These are phyloP conservation scores for Mylabris sibirica DNA, from an alignment of 2,888 invertebrate species.

Conservation along the genomic window DNA sequence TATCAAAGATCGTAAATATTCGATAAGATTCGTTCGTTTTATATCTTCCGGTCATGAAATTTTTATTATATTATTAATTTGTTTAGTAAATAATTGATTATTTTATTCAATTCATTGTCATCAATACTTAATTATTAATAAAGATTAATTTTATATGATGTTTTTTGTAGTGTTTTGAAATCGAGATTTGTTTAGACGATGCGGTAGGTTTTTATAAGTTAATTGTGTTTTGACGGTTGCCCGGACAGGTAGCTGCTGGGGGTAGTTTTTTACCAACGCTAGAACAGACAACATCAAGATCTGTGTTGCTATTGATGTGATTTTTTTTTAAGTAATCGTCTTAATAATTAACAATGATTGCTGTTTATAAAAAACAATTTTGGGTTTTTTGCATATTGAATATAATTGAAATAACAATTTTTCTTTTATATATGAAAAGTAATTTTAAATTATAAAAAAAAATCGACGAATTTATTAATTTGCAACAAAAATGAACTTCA, in stretches of 20 bases:
- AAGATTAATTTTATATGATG: neutral
- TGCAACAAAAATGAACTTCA: conserved; percentile 52
- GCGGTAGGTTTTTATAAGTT: neutral
- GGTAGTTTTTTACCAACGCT: neutral
- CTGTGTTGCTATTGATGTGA: neutral
- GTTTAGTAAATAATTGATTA: neutral
- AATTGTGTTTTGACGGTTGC: neutral
- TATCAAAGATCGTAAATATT: neutral
- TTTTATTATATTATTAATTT: neutral
- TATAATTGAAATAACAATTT: neutral
- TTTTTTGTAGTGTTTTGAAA: neutral
- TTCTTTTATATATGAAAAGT: neutral
- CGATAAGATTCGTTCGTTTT: neutral
- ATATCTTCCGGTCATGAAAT: neutral
- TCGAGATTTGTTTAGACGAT: neutral
- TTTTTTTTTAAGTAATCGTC: neutral
- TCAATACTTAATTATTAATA: neutral
- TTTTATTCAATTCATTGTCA: neutral
- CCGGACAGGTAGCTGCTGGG: conserved; percentile 7
- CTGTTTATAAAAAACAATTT: neutral
- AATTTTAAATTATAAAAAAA: conserved; percentile 2
- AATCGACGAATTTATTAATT: conserved; percentile 3
- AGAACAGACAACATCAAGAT: neutral
- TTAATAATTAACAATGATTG: neutral
- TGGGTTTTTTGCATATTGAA: neutral